Base-by-base conservation (phyloP, 2,888 invertebrate species). In the Dicycla oo region DNA sequence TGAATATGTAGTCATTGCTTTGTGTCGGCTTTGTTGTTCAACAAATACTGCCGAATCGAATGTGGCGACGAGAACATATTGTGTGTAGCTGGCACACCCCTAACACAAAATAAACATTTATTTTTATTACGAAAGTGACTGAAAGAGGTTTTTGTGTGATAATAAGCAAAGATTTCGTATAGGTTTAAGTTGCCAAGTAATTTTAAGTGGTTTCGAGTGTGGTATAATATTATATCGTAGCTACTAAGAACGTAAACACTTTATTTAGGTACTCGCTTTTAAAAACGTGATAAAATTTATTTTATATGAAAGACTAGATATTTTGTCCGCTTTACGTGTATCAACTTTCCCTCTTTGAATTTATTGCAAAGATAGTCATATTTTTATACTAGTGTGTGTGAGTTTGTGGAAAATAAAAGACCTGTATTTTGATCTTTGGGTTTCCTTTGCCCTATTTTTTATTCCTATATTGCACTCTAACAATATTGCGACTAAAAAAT, bases 391-490 rank as follows among this genome's bases (percentile, higher is more conserved):
- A 43, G 54, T 40, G 43, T 67, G 66, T 49, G 64, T 66, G 72
- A 58, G 58, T 66, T 66, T 80, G 65, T 15, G 18, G 45, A 43
- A 63, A 80, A 69, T 74, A 80, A 79, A 82, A 47, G 18, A 51
- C 2, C 26, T 56, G 8, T 49, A 57, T 63, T 78, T 63, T 56
- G 15, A 57, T 30, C 0, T 65, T 13, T 15, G 34, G 8, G 2
- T 43, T 56, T n/a, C n/a, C n/a, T n/a, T n/a, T n/a, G n/a, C n/a
- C n/a, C n/a, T n/a, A n/a, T n/a, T n/a, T n/a, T 51, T n/a, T 5
- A 51, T 45, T 26, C 26, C n/a, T 30, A 18, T 23, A 1, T 34
- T 69, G 20, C 13, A 60, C 11, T 13, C 20, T 45, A 43, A 20
- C 43, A 38, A 0, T n/a, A 4, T 69, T 34, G 6, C 7, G 7